Conservation (phyloP, 2,113 vertebrate genomes). For the Chloropsis cyanopogon region DNA sequence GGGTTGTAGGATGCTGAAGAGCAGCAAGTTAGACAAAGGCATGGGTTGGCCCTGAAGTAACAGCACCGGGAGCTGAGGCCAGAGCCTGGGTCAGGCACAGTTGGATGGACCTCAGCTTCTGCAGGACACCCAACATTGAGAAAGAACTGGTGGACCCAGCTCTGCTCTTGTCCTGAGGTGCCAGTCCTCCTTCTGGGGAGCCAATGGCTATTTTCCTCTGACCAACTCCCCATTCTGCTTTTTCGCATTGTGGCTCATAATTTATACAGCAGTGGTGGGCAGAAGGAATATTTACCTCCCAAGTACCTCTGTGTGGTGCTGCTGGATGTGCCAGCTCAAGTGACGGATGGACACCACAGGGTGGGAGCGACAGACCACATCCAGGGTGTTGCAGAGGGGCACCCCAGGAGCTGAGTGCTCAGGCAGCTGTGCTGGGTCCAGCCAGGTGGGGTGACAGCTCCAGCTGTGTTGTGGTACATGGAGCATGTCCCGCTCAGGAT, state of each 20-base stretch:
- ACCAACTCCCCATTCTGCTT: neutral
- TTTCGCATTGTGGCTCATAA: neutral
- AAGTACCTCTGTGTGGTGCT: neutral
- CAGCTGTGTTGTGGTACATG: accelerated
- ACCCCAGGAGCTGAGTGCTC: neutral
- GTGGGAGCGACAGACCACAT: neutral
- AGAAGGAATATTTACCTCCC: neutral
- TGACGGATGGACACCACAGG: neutral
- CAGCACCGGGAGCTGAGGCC: neutral
- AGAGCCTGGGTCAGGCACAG: neutral
- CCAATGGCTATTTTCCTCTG: neutral
- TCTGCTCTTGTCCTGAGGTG: neutral
- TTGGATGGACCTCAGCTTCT: neutral
- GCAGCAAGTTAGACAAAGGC: neutral
- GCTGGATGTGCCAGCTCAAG: neutral
- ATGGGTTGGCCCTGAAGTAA: neutral
- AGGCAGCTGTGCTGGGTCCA: neutral
- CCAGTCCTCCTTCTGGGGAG: neutral
- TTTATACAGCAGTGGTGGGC: neutral
- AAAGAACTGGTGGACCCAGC: neutral
- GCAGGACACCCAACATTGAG: neutral
- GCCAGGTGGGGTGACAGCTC: neutral
- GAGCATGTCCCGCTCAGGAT: neutral
- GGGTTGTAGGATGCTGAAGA: neutral
- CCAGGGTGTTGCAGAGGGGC: neutral